Conservation (phyloP, 2,113 vertebrate species). For the Mellivora capensis region DNA sequence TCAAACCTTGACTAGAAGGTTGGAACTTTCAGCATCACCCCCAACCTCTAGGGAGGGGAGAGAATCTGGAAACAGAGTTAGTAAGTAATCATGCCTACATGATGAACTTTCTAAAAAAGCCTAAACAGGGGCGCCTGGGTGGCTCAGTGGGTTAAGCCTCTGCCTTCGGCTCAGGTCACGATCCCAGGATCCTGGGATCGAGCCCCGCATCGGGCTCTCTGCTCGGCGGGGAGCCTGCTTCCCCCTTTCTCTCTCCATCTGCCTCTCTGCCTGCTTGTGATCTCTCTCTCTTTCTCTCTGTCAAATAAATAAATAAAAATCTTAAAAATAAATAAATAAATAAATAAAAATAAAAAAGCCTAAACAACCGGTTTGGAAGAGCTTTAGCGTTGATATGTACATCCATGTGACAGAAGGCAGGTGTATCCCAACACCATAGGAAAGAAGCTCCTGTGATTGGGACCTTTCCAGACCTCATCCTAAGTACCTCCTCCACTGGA, state of each 20-base stretch:
- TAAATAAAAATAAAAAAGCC: neutral
- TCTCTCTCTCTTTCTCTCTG: no score
- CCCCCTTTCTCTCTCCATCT: no score
- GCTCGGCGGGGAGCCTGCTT: no score
- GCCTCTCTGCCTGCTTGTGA: no score
- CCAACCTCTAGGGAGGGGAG: neutral
- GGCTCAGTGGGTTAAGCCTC: no score
- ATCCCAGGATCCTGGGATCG: no score
- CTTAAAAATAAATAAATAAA: no score
- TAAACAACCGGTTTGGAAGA: neutral
- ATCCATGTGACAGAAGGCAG: neutral
- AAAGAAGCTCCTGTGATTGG: neutral
- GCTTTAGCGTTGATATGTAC: neutral
- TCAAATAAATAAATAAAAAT: no score
- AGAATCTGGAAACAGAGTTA: neutral
- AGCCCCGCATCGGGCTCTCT: no score
- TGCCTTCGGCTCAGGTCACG: no score
- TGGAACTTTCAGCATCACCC: neutral
- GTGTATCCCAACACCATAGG: no score
- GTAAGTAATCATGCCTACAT: neutral
- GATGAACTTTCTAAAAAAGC: neutral
- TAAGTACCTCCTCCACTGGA: neutral
- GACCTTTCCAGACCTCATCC: neutral
- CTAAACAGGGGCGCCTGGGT: no score
- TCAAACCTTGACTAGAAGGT: neutral